Evolutionary conservation across 2,888 invertebrate genomes (phyloP), one percentile per base, ranked within the genome.

Genomic region (Chalcosyrphus nemorum): DNA sequence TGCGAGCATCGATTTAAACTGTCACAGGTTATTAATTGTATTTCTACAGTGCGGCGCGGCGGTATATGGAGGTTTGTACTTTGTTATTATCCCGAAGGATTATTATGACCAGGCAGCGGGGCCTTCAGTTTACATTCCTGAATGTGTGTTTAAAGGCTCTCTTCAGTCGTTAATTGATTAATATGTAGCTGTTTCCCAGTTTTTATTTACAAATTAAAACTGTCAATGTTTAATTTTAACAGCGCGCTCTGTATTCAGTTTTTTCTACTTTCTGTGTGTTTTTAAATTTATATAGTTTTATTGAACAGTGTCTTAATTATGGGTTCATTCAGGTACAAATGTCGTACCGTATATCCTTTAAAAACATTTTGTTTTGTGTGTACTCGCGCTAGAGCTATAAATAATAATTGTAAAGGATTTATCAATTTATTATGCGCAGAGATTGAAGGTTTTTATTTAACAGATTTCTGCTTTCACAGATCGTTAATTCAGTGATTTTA

Each of bases 191-290:
- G 32, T 65, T n/a, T n/a, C n/a, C n/a, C 21, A 4, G 32, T 74
- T 74, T 72, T 74, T 66, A 38, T 74, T 81, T 63, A 81, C 74
- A 61, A 81, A 81, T 81, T 81, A 81, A 74, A 47, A 56, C 45
- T 68, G 80, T 81, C 80, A 74, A 74, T 81, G 52, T 74, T 81
- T 81, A 68, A 81, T 81, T 81, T 61, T 66, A 56, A n/a, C 15
- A 9, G n/a, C n/a, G n/a, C 6, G 24, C 7, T 57, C 7, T 61
- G 52, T 59, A 59, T 57, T 52, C 66, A 32, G 47, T 35, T 35
- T 63, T n/a, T n/a, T n/a, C n/a, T n/a, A n/a, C n/a, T n/a, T n/a
- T n/a, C n/a, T n/a, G n/a, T 59, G 24, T 59, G 11, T 27, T 2
- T 17, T 41, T 43, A 43, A 59, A 43, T 43, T n/a, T n/a, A 32